Evolutionary conservation across 35 echinoderm and acorn worm genomes (phyloP).

Genomic region (Lytechinus variegatus): DNA sequence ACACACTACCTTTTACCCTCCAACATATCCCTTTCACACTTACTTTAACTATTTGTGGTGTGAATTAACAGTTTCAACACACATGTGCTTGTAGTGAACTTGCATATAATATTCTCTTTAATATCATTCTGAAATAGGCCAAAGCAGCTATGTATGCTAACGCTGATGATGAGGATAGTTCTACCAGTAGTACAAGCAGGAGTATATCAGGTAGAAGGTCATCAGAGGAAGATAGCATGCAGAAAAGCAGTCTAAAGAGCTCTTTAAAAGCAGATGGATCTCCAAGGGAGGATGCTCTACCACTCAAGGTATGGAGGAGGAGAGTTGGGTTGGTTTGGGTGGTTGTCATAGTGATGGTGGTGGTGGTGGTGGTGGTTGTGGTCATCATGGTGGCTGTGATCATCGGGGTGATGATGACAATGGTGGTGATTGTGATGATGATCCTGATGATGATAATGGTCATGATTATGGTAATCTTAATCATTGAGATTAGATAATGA

Average conservation of each 20-base stretch:
- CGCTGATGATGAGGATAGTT: slow-evolving; percentile 79
- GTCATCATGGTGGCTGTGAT: background rate
- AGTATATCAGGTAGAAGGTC: slow-evolving; percentile 34
- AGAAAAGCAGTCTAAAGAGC: slow-evolving; percentile 61
- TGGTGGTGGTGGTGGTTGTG: background rate
- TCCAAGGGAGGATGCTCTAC: slow-evolving; percentile 33
- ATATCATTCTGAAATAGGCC: background rate
- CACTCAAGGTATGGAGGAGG: background rate
- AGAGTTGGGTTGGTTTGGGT: background rate
- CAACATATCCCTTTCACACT: too few relatives aligned
- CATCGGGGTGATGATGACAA: background rate
- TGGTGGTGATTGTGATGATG: background rate
- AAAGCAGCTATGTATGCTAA: slow-evolving; percentile 73
- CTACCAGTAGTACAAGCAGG: background rate
- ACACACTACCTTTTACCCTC: too few relatives aligned
- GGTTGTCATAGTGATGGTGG: background rate
- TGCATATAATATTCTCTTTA: background rate
- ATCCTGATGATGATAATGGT: background rate
- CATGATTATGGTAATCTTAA: too few relatives aligned
- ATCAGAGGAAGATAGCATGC: slow-evolving; percentile 70
- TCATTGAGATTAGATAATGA: too few relatives aligned
- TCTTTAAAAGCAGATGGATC: slow-evolving; percentile 36
- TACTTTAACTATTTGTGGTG: background rate
- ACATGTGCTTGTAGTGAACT: background rate
- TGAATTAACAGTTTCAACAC: background rate